A percentile compares a stretch with the other conserved stretches of the same genome.
Conservation (phyloP, 2,888 invertebrate genomes). For the Phyllotreta striolata region DNA sequence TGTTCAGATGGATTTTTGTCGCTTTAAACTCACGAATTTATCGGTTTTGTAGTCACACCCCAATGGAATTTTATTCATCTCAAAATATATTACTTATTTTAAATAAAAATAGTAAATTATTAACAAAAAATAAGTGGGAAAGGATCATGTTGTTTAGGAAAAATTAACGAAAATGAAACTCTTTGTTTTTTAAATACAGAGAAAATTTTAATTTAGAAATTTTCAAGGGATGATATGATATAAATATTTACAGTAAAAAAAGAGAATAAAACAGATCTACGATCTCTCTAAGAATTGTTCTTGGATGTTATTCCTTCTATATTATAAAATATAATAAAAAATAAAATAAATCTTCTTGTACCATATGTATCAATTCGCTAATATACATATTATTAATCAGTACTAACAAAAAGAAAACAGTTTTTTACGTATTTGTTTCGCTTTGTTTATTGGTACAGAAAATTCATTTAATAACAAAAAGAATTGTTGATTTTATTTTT, state of each 20-base stretch:
- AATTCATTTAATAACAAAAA: constrained; percentile 47
- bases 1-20: constrained; percentile 27
- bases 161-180: constrained; percentile 42
- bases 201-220: constrained; percentile 77
- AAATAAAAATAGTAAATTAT: too few relatives aligned
- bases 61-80: too few relatives aligned
- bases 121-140: too few relatives aligned
- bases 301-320: constrained; percentile 42
- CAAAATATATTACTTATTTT: neutral
- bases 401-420: constrained; percentile 40
- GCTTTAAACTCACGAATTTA: neutral
- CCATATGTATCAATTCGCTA: constrained; percentile 39
- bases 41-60: too few relatives aligned
- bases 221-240: constrained; percentile 80
- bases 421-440: constrained; percentile 42
- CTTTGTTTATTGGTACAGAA: constrained; percentile 46
- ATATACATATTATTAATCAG: constrained; percentile 31
- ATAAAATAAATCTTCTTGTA: constrained; percentile 54
- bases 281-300: constrained; percentile 55
- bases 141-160: constrained; percentile 3
- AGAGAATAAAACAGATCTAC: constrained; percentile 60
- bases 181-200: constrained; percentile 63
- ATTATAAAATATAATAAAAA: constrained; percentile 63
- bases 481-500: constrained; percentile 37
- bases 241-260: constrained; percentile 66